Base-by-base conservation (phyloP, 2,113 vertebrate genomes). In the Apodemus speciosus region DNA sequence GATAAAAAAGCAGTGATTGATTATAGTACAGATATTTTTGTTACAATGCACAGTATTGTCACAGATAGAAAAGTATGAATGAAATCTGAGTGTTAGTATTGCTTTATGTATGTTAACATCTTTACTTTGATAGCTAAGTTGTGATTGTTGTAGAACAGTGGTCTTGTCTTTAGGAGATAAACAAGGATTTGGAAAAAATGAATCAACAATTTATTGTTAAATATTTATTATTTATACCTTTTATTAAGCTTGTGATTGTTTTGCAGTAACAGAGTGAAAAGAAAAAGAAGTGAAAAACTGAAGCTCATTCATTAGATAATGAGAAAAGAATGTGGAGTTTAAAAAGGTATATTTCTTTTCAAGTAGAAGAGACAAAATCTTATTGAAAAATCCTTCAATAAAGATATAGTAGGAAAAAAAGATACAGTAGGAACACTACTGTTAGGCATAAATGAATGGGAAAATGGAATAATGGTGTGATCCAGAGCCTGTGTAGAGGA, bases 11-110 rank as follows among this genome's bases (percentile, higher is more conserved):
- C 2, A 88, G 51, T 68, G 64, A 25, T 85, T 95, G 43, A 60
- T 75, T 90, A 46, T 93, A 76, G 93, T 93, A 25, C 35, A 90
- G 53, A 72, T 46, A 16, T 30, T 92, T 83, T 90, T 96, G 62
- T 77, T 95, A 23, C 23, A 83, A 94, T 40, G 49, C 14, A 71
- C 16, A 56, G 51, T 40, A 88, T 21, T 90, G 13, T n/a, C 20
- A 87, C 7, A 85, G 73, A 30, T 56, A 38, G 25, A 20, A 86
- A 90, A 84, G 56, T 43, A 75, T 49, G 68, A 93, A 66, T 30
- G 25, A 13, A 51, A 3, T 32, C 16, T 92, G 51, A 88, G 32
- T 25, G 64, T 79, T 27, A 85, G 32, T 43, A 89, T 21, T 93
- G 68, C 38, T 72, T 49, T 81, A 60, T 32, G 25, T 43, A 84